These are phyloP conservation scores for Caenorhabditis afra DNA, from an alignment of 2,888 invertebrate species.

Conservation along the genomic window DNA sequence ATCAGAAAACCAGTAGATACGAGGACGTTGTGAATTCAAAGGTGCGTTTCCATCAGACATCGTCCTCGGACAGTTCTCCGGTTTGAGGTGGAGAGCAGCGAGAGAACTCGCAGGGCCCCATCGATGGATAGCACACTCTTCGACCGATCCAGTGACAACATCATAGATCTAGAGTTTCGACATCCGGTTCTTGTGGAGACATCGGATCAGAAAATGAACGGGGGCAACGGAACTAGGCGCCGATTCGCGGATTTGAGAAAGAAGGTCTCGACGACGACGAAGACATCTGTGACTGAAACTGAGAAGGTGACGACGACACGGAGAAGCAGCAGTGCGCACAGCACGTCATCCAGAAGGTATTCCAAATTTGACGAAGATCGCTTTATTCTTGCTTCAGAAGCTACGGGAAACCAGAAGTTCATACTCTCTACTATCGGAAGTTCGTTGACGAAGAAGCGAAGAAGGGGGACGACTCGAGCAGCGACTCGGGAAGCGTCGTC, in stretches of 20 bases:
- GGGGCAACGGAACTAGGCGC: conserved; percentile 31
- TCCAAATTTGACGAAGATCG: neutral
- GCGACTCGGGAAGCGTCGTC: conserved; percentile 50
- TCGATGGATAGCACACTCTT: conserved; percentile 30
- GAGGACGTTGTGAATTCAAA: conserved; percentile 39
- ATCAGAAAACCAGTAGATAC: conserved; percentile 25
- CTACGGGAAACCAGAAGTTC: conserved; percentile 50
- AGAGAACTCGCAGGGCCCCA: conserved; percentile 15
- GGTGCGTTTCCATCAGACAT: neutral
- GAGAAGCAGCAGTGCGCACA: conserved; percentile 55
- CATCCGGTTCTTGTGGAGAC: conserved; percentile 54
- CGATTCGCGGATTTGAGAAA: conserved; percentile 55
- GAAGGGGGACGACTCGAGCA: conserved; percentile 26
- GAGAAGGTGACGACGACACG: conserved; percentile 46
- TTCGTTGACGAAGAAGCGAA: conserved; percentile 53
- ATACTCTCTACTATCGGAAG: conserved; percentile 57
- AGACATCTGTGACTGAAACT: conserved; percentile 45
- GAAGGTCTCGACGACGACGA: conserved; percentile 45
- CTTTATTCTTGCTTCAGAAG: conserved; percentile 28
- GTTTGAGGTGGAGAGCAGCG: conserved; percentile 46
- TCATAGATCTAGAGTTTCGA: conserved; percentile 61
- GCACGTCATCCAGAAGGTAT: conserved; percentile 33
- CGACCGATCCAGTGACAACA: conserved; percentile 55
- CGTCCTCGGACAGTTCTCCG: neutral
- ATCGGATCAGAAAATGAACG: conserved; percentile 10